A percentile compares a stretch with the other conserved stretches of the same genome.
phyloP scores from a whole-genome alignment of 2,888 invertebrate species.

The Andrena bucephala region DNA sequence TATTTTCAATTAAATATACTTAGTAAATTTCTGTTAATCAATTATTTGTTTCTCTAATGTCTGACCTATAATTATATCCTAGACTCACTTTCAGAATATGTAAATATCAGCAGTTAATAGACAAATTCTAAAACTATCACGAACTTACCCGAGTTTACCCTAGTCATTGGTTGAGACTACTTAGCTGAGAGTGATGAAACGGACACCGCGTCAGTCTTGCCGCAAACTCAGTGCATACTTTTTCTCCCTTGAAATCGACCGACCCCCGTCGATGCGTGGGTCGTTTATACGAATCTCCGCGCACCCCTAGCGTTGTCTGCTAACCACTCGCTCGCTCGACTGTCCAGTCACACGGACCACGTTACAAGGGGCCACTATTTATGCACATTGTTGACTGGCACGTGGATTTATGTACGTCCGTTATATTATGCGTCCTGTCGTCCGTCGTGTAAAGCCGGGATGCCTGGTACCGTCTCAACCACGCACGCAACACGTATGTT shows the following conservation, averaged over 20 bases:
- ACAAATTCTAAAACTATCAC: no score
- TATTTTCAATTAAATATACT: no score
- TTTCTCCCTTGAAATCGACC: slow-evolving; percentile 65
- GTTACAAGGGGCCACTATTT: slow-evolving; percentile 84
- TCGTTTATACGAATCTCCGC: slow-evolving; percentile 49
- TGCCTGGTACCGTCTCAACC: slow-evolving; percentile 82
- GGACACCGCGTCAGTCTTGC: neutral
- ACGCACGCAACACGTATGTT: slow-evolving; percentile 82
- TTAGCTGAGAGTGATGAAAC: neutral
- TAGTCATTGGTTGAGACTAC: neutral
- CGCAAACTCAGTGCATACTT: slow-evolving; percentile 63
- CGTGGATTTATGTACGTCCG: slow-evolving; percentile 85
- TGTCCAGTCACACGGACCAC: slow-evolving; percentile 74
- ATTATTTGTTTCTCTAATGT: no score
- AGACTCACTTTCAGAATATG: no score
- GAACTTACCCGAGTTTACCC: no score
- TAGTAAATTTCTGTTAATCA: no score
- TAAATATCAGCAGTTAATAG: no score
- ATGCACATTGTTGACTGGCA: slow-evolving; percentile 85
- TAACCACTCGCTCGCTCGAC: slow-evolving; percentile 55
- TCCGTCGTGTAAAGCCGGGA: slow-evolving; percentile 81
- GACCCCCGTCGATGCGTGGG: slow-evolving; percentile 28
- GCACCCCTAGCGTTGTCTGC: slow-evolving; percentile 46
- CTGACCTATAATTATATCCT: no score
- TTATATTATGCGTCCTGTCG: slow-evolving; percentile 84